Evolutionary conservation across 2,797 vertebrate species (phyloP).

Genomic region (Aphelocoma californica): DNA sequence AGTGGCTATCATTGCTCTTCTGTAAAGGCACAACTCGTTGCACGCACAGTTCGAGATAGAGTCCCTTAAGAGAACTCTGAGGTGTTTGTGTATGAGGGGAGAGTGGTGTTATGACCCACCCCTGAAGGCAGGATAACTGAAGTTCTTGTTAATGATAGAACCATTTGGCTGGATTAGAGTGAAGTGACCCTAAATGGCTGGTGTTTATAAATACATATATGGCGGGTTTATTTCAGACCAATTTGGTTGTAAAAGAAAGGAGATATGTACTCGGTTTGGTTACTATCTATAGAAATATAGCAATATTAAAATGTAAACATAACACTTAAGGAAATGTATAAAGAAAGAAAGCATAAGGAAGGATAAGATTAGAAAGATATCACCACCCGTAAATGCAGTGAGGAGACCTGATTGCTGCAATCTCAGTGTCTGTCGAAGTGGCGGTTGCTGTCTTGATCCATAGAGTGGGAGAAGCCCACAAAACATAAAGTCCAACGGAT

Average conservation of each 20-base stretch:
- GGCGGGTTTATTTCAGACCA: rapidly evolving
- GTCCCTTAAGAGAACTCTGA: neutral
- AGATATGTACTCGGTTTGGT: neutral
- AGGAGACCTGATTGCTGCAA: neutral
- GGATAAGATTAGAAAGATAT: neutral
- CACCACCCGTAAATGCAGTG: rapidly evolving
- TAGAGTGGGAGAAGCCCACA: neutral
- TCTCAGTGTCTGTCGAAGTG: neutral
- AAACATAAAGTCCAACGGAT: neutral
- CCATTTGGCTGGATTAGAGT: neutral
- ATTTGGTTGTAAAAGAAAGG: neutral
- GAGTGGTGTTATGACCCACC: too few species aligned
- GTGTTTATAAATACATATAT: neutral
- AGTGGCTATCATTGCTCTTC: neutral
- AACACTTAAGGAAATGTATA: neutral
- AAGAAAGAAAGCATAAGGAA: neutral
- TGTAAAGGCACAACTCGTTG: neutral
- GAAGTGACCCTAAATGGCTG: neutral
- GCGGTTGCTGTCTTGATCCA: neutral
- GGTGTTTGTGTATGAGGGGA: neutral
- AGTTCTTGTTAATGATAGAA: neutral
- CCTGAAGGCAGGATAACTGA: neutral
- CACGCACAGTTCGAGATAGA: neutral
- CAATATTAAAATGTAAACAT: neutral
- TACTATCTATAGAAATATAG: neutral